phyloP scores from a whole-genome alignment of 30 jellyfish, hydroid and myxozoan genomes.

The Morbakka virulenta region DNA sequence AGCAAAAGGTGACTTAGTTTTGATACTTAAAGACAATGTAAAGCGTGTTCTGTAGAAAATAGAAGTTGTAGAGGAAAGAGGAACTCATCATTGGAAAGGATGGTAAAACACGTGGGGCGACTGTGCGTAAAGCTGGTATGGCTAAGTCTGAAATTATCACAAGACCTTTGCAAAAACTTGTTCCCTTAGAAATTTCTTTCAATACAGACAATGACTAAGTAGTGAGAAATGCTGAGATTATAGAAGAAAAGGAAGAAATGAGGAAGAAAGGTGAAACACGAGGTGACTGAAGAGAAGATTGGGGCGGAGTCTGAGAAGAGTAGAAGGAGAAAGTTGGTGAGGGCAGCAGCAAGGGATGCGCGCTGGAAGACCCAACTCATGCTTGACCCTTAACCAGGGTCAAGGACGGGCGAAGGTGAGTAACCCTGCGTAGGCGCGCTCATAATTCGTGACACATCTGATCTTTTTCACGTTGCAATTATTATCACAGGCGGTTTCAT shows the following conservation, averaged over 20 bases:
- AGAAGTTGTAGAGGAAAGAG: neutral
- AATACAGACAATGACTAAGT: no score
- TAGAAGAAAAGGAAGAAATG: neutral
- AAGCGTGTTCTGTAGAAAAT: neutral
- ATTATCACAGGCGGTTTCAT: no score
- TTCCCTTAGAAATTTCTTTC: neutral
- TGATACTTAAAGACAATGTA: neutral
- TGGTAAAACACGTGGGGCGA: neutral
- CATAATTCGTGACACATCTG: no score
- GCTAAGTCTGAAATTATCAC: neutral
- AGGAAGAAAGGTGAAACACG: neutral
- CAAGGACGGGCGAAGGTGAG: neutral
- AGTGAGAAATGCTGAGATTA: no score
- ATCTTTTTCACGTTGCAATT: no score
- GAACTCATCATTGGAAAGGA: conserved; percentile 5
- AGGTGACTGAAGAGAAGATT: neutral
- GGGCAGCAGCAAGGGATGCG: neutral
- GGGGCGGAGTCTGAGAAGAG: neutral
- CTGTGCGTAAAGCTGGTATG: neutral
- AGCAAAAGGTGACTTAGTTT: neutral
- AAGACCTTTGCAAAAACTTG: neutral
- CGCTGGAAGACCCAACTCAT: neutral
- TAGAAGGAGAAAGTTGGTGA: neutral
- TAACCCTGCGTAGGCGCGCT: no score
- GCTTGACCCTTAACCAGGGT: neutral